These are phyloP conservation scores for Gymnopithys bicolor DNA, from an alignment of 2,797 vertebrate genomes.

Conservation along the genomic window DNA sequence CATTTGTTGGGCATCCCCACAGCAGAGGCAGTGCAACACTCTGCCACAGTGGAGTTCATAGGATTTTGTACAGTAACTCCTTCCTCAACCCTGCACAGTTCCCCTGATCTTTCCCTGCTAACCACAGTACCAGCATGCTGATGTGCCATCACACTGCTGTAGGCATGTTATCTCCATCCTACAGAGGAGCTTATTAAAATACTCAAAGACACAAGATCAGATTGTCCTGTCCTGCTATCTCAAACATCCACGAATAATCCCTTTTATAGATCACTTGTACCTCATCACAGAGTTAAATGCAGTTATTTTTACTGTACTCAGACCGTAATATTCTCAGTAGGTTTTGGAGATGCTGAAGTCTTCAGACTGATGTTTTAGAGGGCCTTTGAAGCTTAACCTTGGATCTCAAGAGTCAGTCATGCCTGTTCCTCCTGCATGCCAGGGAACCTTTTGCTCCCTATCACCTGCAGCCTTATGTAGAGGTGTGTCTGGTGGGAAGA, in stretches of 20 bases:
- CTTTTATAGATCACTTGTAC: not conserved
- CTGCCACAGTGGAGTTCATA: rapidly evolving
- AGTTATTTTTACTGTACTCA: not conserved
- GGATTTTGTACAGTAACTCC: not conserved
- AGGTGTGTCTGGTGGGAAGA: not conserved
- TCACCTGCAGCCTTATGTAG: not conserved
- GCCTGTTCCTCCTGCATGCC: not conserved
- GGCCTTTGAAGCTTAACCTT: not conserved
- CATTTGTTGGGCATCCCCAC: not conserved
- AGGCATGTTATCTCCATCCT: not conserved
- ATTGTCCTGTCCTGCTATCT: not conserved
- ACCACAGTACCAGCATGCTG: rapidly evolving
- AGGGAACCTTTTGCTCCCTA: not conserved
- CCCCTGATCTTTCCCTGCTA: not conserved
- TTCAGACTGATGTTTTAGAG: not conserved
- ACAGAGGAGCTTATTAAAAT: conserved; percentile 5
- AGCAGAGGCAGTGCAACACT: not conserved
- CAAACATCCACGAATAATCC: not conserved
- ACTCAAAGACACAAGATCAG: not conserved
- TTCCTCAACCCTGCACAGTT: not conserved
- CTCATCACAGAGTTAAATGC: not conserved
- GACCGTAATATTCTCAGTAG: not conserved
- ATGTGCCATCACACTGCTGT: not conserved
- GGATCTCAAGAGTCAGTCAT: not conserved
- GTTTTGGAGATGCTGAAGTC: not conserved